Evolutionary conservation across 2,888 invertebrate genomes (phyloP).

Genomic region (Cataglyphis rosenhaueri): DNA sequence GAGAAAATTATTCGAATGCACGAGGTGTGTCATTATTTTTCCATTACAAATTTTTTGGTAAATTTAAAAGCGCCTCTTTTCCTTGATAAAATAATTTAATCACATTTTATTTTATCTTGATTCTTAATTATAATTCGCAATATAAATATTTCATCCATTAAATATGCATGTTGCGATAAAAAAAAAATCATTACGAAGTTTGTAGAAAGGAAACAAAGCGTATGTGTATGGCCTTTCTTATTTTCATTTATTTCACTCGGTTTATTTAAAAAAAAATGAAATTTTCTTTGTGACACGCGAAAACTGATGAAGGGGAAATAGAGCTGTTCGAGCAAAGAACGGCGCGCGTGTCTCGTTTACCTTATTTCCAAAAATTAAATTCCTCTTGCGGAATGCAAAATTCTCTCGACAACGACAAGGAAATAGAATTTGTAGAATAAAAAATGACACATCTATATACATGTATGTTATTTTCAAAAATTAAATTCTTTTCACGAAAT

Average conservation of each 20-base stretch:
- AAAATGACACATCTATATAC: constrained; percentile 12
- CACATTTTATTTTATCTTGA: neutral
- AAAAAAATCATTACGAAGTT: neutral
- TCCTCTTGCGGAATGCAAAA: constrained; percentile 10
- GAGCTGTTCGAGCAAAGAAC: constrained; percentile 25
- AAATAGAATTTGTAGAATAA: constrained; percentile 33
- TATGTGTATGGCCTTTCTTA: neutral
- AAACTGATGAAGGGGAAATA: constrained; percentile 41
- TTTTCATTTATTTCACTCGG: constrained; percentile 17
- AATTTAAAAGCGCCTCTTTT: neutral
- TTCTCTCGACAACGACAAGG: constrained; percentile 12
- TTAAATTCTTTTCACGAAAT: constrained; percentile 33
- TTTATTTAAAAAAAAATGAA: constrained; percentile 35
- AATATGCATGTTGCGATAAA: neutral
- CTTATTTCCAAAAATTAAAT: constrained; percentile 32
- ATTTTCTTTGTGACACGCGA: neutral
- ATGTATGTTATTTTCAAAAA: constrained; percentile 33
- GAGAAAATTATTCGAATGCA: neutral
- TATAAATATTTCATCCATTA: neutral
- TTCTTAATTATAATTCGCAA: constrained; percentile 2
- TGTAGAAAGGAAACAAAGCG: neutral
- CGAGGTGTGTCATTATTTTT: neutral
- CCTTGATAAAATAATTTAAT: neutral
- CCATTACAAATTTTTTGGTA: neutral
- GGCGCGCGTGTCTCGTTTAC: neutral